phyloP scores from a whole-genome alignment of 2,113 vertebrate species.

The Pleuronectes platessa region DNA sequence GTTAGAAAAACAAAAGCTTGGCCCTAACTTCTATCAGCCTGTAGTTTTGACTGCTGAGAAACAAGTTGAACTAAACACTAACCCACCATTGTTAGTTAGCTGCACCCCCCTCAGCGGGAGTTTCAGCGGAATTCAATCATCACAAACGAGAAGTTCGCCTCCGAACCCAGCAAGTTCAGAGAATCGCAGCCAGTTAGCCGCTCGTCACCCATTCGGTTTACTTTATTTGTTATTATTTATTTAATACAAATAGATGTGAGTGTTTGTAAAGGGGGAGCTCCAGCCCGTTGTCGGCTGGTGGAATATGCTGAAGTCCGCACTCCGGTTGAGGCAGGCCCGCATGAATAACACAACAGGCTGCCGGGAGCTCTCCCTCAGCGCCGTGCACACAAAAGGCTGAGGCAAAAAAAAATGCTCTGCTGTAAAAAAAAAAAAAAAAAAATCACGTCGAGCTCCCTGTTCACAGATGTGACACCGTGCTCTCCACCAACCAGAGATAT shows the following conservation, averaged over 20 bases:
- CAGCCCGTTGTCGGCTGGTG: conserved; percentile 13
- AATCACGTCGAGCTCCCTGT: conserved; percentile 47
- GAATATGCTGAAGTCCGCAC: conserved; percentile 80
- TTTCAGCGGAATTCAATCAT: no score
- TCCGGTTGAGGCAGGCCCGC: conserved; percentile 74
- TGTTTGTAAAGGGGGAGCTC: conserved; percentile 1
- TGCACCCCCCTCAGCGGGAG: no score
- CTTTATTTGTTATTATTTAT: no score
- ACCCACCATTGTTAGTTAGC: no score
- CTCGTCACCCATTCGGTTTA: no score
- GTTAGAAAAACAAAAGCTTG: background rate
- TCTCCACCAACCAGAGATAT: no score
- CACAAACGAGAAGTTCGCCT: no score
- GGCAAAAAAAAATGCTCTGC: conserved; percentile 50
- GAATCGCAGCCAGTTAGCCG: no score
- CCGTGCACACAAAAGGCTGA: conserved; percentile 83
- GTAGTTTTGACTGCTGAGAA: background rate
- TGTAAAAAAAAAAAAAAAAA: conserved; percentile 44
- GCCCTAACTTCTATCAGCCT: background rate
- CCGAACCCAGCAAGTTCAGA: no score
- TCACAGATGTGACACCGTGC: background rate
- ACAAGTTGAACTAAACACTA: no score
- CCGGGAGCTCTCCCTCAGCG: conserved; percentile 58
- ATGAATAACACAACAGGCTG: conserved; percentile 85
- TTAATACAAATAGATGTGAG: no score